Base-by-base conservation (phyloP, 2,888 invertebrate genomes). In the Vesta saturnalis region DNA sequence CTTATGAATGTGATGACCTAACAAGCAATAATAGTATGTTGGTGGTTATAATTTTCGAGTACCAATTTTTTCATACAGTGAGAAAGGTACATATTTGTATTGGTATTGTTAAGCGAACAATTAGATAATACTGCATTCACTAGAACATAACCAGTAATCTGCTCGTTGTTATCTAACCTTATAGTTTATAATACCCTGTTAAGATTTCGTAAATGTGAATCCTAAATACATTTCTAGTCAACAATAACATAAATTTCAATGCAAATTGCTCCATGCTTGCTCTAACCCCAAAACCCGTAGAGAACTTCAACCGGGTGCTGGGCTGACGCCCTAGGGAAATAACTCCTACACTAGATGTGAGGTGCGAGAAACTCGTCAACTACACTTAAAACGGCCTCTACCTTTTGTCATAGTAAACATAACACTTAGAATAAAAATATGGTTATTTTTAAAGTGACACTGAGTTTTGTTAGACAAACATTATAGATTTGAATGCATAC, bases 171-270 rank as follows among this genome's bases (percentile, higher is more conserved):
- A 54, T 65, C 30, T 57, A 67, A 67, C 58, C 63, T 63, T 67
- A 63, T 63, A 63, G 60, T 57, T 69, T 64, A 69, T 64, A 69
- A 69, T 69, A 69, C 55, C 60, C 59, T 57, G 65, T 69, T 69
- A 69, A 65, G 69, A 64, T 69, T 65, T 69, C 60, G 60, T 60
- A 60, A 71, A 68, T 58, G 66, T 56, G 68, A 72, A 74, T 73
- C 72, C 73, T 76, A 76, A 76, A 77, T 76, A 77, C 75, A 74
- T 74, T 77, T 76, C 74, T 72, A 77, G 75, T 78, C 77, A 77
- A 79, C 79, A 79, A 77, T 79, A 78, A 78, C 79, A 79, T 79
- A 79, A 79, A 80, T 79, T 79, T 78, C 77, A 74, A 77, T 78
- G 78, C 77, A 80, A 80, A 80, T 79, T 80, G 78, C 77, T 74